Conservation (phyloP, 2,888 invertebrate genomes). For the Auanema sp. region DNA sequence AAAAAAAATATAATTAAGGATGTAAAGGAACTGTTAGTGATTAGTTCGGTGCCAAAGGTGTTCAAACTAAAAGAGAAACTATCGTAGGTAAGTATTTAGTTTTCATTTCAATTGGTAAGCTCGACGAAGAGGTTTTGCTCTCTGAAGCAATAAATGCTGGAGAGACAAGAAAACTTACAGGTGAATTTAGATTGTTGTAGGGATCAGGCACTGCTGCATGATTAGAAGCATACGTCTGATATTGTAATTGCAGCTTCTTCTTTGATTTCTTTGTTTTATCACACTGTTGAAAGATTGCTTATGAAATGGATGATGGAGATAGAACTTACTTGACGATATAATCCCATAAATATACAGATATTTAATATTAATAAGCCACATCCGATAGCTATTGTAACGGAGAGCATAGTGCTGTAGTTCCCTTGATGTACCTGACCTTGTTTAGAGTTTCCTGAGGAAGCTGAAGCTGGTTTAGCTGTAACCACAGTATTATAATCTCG, state of each 20-base stretch:
- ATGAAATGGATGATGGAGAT: not conserved
- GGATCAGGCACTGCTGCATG: conserved; percentile 46
- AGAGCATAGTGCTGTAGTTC: conserved; percentile 37
- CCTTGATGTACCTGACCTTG: conserved; percentile 26
- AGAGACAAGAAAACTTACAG: conserved; percentile 36
- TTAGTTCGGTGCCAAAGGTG: not conserved
- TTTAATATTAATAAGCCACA: conserved; percentile 58
- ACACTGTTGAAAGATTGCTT: conserved; percentile 39
- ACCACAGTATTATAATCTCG: not conserved
- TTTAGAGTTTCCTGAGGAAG: conserved; percentile 17
- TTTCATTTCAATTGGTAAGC: not conserved
- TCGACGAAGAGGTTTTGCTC: conserved; percentile 8
- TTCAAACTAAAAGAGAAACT: conserved; percentile 3
- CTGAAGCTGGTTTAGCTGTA: conserved; percentile 29
- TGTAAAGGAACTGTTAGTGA: no score
- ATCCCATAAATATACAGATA: conserved; percentile 53
- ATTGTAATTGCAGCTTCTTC: conserved; percentile 56
- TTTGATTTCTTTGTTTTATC: conserved; percentile 46
- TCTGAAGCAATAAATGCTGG: conserved; percentile 30
- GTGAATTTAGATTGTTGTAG: conserved; percentile 54
- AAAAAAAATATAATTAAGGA: not conserved
- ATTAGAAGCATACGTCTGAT: conserved; percentile 54
- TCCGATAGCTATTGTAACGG: conserved; percentile 55
- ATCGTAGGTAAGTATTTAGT: not conserved
- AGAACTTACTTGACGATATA: conserved; percentile 48